A percentile compares a stretch with the other conserved stretches of the same genome.
phyloP scores from a whole-genome alignment of 2,113 vertebrate species.

The Notechis scutatus region DNA sequence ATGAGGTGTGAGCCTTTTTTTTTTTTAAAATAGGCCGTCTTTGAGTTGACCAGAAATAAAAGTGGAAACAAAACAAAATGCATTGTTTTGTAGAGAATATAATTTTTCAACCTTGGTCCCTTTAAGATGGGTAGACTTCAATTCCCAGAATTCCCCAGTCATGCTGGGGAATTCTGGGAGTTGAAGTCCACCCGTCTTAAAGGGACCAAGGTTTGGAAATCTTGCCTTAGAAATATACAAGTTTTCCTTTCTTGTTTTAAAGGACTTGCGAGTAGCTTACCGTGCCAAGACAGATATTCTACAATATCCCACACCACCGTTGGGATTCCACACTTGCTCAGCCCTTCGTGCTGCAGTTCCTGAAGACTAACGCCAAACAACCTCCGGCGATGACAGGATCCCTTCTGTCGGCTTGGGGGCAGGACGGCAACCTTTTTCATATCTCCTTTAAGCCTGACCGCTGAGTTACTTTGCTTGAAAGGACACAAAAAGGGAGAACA shows the following conservation, averaged over 20 bases:
- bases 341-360: constrained; percentile 75
- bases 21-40: neutral
- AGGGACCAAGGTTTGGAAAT: neutral
- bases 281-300: constrained; percentile 77
- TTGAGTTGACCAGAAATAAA: neutral
- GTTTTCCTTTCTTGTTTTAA: neutral
- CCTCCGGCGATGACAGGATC: constrained; percentile 35
- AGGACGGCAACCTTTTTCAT: constrained; percentile 83
- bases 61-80: neutral
- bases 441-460: constrained; percentile 84
- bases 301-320: constrained; percentile 78
- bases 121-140: neutral
- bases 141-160: neutral
- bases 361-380: constrained; percentile 77
- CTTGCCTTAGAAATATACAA: neutral
- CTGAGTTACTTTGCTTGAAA: constrained; percentile 83
- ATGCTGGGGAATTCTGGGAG: neutral
- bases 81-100: neutral
- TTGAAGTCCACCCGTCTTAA: neutral
- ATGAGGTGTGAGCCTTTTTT: neutral
- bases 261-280: constrained; percentile 61
- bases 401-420: constrained; percentile 69
- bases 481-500: constrained; percentile 62
- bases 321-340: constrained; percentile 78
- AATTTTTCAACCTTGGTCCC: neutral